phyloP scores from a whole-genome alignment of 2,113 vertebrate species.

The Halichoeres trimaculatus region DNA sequence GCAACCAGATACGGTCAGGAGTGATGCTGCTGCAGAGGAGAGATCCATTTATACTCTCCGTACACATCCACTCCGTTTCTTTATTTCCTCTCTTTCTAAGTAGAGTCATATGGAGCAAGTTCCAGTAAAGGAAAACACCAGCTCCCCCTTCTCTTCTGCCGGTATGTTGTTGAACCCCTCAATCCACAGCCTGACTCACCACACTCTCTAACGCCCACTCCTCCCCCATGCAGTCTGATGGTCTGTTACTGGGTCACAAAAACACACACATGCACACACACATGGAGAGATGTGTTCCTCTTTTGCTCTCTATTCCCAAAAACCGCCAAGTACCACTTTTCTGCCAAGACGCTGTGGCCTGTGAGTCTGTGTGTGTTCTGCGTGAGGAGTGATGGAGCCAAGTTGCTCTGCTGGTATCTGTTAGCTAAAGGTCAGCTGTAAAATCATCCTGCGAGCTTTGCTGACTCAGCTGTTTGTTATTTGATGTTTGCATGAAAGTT shows the following conservation, averaged over 20 bases:
- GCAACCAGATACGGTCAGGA: constrained; percentile 52
- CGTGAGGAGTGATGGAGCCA: constrained; percentile 27
- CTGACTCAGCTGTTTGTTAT: constrained; percentile 54
- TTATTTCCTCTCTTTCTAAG: constrained; percentile 20
- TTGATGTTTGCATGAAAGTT: constrained; percentile 17
- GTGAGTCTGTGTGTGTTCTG: constrained; percentile 51
- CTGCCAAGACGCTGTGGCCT: constrained; percentile 48
- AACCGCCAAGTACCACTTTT: constrained; percentile 39
- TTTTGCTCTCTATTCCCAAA: constrained; percentile 51
- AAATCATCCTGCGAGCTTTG: constrained; percentile 30
- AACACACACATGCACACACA: constrained; percentile 21
- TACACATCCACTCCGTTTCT: neutral
- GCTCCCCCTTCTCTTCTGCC: constrained; percentile 2
- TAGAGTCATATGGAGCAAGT: constrained; percentile 48
- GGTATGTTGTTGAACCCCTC: constrained; percentile 47
- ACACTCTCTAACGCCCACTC: neutral
- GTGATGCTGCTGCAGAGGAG: constrained; percentile 22
- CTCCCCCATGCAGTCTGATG: constrained; percentile 16
- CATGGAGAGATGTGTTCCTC: constrained; percentile 20
- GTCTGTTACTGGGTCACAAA: constrained; percentile 20
- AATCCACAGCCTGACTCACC: constrained; percentile 51
- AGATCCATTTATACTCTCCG: constrained; percentile 4
- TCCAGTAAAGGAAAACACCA: constrained; percentile 47
- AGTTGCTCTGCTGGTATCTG: constrained; percentile 49
- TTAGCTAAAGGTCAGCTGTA: constrained; percentile 54